Evolutionary conservation across 2,113 vertebrate genomes (phyloP), one percentile per base, ranked within the genome.

Genomic region (Astatotilapia flaviijosephi): DNA sequence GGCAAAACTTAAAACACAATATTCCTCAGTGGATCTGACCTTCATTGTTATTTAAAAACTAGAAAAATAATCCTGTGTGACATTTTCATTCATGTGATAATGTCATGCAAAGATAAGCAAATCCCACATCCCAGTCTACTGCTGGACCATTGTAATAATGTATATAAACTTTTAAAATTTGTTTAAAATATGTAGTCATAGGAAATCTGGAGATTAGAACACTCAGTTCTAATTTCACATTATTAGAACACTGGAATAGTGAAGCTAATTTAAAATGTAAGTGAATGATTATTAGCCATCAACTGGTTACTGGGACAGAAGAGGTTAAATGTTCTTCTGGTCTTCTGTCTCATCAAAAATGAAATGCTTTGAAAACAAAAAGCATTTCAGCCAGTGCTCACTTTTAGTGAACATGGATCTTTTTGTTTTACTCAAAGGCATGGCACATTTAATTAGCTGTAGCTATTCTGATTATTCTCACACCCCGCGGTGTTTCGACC

Each of bases 401-500:
- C 37, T 51, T 85, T 82, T 70, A 31, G 23, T 31, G 42, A 93
- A 91, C 65, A 90, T 19, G 58, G n/a, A 70, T 85, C 60, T 56
- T 90, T 85, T 86, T 82, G 82, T 88, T 88, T 85, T 14, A 47
- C 79, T 87, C 10, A 31, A 83, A 86, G 85, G 82, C 26, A 77
- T 86, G 88, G 62, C 82, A 84, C 15, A 9, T 92, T 90, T 91
- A 92, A 94, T 95, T 93, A 93, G 91, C 80, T 14, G 82, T 6
- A 85, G 87, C 86, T 37, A 6, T 47, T 83, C 79, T 92, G 89
- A 93, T 91, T 87, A 86, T 89, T 90, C 82, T 91, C 85, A 73
- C 87, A 89, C 79, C 94, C 94, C 77, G 89, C 82, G 21, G 91
- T 84, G 91, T 80, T 93, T 86, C 94, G 93, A 94, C 92, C 94